A percentile compares a stretch with the other conserved stretches of the same genome.
Evolutionary conservation across 2,888 invertebrate species (phyloP).

Genomic region (Polydrusus cervinus): DNA sequence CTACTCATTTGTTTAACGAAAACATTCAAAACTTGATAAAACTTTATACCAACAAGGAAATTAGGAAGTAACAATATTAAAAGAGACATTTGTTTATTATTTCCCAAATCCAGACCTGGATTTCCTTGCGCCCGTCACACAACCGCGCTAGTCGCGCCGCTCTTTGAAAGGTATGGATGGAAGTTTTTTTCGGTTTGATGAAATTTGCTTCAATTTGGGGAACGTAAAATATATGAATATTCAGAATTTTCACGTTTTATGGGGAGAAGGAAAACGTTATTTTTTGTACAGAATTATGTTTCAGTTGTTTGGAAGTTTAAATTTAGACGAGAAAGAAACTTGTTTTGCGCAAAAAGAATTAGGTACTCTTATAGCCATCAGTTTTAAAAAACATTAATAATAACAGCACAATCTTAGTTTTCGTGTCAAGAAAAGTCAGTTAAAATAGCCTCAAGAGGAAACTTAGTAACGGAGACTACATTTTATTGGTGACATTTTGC

Average conservation of each 20-base stretch:
- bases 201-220: conserved; percentile 26
- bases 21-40: too few relatives aligned
- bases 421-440: too few relatives aligned
- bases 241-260: conserved; percentile 11
- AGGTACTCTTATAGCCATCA: too few relatives aligned
- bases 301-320: conserved; percentile 4
- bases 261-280: neutral
- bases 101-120: neutral
- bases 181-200: conserved; percentile 25
- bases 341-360: too few relatives aligned
- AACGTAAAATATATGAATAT: conserved; percentile 23
- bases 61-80: too few relatives aligned
- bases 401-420: too few relatives aligned
- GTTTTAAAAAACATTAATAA: too few relatives aligned
- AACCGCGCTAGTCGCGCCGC: conserved; percentile 16
- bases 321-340: neutral
- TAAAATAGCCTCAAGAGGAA: too few relatives aligned
- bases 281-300: neutral
- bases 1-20: too few relatives aligned
- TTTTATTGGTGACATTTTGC: too few relatives aligned
- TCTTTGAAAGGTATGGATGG: conserved; percentile 29
- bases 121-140: conserved; percentile 15
- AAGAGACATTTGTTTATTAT: neutral
- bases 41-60: too few relatives aligned
- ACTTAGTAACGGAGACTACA: too few relatives aligned